Evolutionary conservation across 2,888 invertebrate genomes (phyloP).

Genomic region (Lasius platythorax): DNA sequence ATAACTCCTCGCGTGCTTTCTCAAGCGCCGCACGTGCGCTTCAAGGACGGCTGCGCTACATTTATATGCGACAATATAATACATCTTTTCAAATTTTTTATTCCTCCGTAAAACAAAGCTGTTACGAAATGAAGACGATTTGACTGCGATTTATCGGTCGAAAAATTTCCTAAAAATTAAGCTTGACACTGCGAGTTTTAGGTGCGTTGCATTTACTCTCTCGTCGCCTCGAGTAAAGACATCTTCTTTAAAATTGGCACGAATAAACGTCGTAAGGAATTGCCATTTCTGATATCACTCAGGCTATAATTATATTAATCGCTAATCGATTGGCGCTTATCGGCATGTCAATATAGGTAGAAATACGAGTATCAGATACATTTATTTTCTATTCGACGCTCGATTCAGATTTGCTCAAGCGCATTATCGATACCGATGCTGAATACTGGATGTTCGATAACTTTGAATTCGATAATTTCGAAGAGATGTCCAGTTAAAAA

Average conservation of each 20-base stretch:
- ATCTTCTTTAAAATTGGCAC: not conserved
- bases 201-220: not conserved
- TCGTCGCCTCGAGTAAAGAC: not conserved
- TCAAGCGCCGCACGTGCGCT: not conserved
- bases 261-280: not conserved
- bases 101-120: not conserved
- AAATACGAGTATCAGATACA: not conserved
- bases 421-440: not conserved
- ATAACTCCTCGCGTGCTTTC: not conserved
- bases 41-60: not conserved
- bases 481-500: not conserved
- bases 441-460: not conserved
- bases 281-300: not conserved
- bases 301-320: conserved; percentile 27
- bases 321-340: conserved; percentile 19
- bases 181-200: not conserved
- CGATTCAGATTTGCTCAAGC: conserved; percentile 6
- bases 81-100: not conserved
- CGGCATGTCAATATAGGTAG: conserved; percentile 1
- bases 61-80: not conserved
- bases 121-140: not conserved
- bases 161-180: not conserved
- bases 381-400: conserved; percentile 6
- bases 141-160: not conserved
- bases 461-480: conserved; percentile 3